Conservation (phyloP, 2,888 invertebrate species). For the Ormyrus thymus region DNA sequence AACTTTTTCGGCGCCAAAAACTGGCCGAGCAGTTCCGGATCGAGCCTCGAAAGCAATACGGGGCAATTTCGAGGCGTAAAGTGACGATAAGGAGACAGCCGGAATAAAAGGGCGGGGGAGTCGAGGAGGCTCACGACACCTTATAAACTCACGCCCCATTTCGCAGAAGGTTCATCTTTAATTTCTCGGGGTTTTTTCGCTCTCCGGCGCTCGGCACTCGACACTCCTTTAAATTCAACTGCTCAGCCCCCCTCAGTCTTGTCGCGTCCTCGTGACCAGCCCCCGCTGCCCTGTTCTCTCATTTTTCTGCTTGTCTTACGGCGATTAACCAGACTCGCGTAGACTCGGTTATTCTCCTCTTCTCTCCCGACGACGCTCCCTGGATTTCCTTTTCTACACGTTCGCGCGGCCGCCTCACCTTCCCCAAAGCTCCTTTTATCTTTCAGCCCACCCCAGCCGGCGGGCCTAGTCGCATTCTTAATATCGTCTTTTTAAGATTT, state of each 20-base stretch:
- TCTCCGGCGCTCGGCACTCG: constrained; percentile 64
- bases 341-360: constrained; percentile 55
- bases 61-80: constrained; percentile 35
- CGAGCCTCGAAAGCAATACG: constrained; percentile 6
- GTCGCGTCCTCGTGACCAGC: constrained; percentile 58
- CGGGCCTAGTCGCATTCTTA: constrained; percentile 72
- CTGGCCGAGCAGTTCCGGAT: too few species aligned
- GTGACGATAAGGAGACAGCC: constrained; percentile 39
- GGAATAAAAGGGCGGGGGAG: constrained; percentile 37
- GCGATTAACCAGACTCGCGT: constrained; percentile 72
- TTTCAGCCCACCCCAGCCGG: constrained; percentile 10
- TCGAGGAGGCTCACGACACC: constrained; percentile 60
- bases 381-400: constrained; percentile 51
- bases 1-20: too few species aligned
- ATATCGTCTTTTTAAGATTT: constrained; percentile 75
- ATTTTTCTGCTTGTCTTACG: constrained; percentile 75
- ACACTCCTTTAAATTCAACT: constrained; percentile 73
- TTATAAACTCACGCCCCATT: constrained; percentile 75
- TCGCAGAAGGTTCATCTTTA: constrained; percentile 75
- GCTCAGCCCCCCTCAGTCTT: constrained; percentile 55
- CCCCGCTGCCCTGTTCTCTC: constrained; percentile 67
- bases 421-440: constrained; percentile 54
- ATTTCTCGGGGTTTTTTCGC: constrained; percentile 73
- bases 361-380: constrained; percentile 37
- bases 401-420: constrained; percentile 58